Evolutionary conservation across 2,797 vertebrate species (phyloP).

Genomic region (Setipinna tenuifilis): DNA sequence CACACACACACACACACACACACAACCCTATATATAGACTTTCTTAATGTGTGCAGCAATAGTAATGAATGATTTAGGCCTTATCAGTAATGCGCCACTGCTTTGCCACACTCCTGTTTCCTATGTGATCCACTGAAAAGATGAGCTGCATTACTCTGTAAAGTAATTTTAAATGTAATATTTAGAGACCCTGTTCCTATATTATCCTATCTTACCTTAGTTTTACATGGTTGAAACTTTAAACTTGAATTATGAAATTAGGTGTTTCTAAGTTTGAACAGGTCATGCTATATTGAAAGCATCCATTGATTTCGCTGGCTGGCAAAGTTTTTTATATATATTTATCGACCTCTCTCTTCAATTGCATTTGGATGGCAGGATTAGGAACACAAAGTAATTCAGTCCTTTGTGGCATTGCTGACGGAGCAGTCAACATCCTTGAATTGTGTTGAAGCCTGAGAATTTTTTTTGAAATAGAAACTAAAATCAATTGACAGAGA

Average conservation of each 20-base stretch:
- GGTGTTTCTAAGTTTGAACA: not conserved
- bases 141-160: not conserved
- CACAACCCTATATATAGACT: not conserved
- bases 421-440: slow-evolving; percentile 55
- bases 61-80: not conserved
- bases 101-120: not conserved
- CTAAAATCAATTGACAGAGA: slow-evolving; percentile 6
- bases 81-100: not conserved
- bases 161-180: no score
- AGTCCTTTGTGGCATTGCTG: slow-evolving; percentile 59
- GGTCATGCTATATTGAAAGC: not conserved
- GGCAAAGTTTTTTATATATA: slow-evolving; percentile 5
- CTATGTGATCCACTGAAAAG: not conserved
- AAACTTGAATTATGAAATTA: not conserved
- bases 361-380: slow-evolving; percentile 40
- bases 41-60: not conserved
- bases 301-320: slow-evolving; percentile 3
- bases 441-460: slow-evolving; percentile 35
- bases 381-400: slow-evolving; percentile 49
- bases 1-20: not conserved
- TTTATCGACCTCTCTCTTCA: slow-evolving; percentile 53
- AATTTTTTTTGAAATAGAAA: not conserved
- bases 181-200: not conserved
- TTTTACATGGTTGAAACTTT: not conserved
- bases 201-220: not conserved